Percentiles rank a stretch among this genome's conserved stretches.
phyloP scores from a whole-genome alignment of 2,797 vertebrate species.

The Merluccius polli region DNA sequence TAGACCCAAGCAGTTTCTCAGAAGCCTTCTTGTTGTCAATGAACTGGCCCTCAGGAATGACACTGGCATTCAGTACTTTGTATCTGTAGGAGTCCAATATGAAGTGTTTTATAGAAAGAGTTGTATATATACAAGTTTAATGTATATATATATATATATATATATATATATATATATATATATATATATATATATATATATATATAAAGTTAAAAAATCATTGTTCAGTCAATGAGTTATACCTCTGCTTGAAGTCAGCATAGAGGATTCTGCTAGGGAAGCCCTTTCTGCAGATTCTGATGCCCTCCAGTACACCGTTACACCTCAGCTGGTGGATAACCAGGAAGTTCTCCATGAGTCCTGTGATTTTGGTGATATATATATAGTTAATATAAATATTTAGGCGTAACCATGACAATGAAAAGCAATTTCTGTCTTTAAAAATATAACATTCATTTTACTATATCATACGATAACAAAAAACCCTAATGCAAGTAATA shows the following conservation, averaged over 20 bases:
- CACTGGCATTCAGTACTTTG: slow-evolving; percentile 12
- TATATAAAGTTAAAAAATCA: not conserved
- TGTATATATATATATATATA: too few species aligned
- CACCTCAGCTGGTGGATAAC: slow-evolving; percentile 84
- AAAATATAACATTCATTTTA: not conserved
- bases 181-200: not conserved
- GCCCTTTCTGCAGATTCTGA: slow-evolving; percentile 83
- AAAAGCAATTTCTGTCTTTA: not conserved
- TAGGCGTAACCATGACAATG: too few species aligned
- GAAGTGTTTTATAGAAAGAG: not conserved
- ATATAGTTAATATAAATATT: too few species aligned
- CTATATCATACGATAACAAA: not conserved
- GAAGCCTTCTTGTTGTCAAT: slow-evolving; percentile 13
- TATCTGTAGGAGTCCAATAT: slow-evolving; percentile 1
- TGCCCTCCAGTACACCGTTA: slow-evolving; percentile 86
- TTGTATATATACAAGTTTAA: not conserved
- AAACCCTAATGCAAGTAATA: not conserved
- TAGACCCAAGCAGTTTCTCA: slow-evolving; percentile 3
- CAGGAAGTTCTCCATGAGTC: slow-evolving; percentile 65
- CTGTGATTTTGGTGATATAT: slow-evolving; percentile 31
- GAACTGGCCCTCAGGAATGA: slow-evolving; percentile 9
- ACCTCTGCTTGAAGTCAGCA: slow-evolving; percentile 85
- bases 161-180: too few species aligned
- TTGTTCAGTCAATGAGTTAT: not conserved
- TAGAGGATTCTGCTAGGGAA: slow-evolving; percentile 83